Evolutionary conservation across 2,797 vertebrate species (phyloP).

Genomic region (Sebastiscus tertius): DNA sequence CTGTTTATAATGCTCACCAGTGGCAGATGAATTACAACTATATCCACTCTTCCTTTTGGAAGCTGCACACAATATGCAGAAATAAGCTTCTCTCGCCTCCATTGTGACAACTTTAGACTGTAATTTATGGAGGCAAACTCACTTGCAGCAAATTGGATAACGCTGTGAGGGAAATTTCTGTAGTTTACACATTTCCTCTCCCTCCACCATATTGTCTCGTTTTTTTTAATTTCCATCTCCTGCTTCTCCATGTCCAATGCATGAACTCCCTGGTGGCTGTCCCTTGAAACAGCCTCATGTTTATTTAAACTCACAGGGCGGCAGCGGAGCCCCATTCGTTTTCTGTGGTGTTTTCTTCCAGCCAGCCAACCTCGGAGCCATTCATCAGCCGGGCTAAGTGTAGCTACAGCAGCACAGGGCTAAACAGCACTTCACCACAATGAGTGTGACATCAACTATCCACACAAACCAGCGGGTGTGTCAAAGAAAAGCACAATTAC

Average conservation of each 20-base stretch:
- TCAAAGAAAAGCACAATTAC: constrained; percentile 82
- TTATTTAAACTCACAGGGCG: constrained; percentile 77
- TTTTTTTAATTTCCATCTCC: constrained; percentile 16
- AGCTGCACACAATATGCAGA: constrained; percentile 32
- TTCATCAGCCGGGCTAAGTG: constrained; percentile 70
- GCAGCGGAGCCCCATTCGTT: constrained; percentile 52
- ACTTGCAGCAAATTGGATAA: constrained; percentile 56
- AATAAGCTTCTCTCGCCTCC: constrained; percentile 36
- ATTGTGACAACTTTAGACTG: constrained; percentile 43
- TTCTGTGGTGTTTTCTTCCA: constrained; percentile 63
- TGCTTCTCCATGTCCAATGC: constrained; percentile 41
- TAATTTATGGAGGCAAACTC: constrained; percentile 48
- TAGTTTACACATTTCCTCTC: constrained; percentile 40
- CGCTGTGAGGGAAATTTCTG: constrained; percentile 17
- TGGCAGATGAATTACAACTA: constrained; percentile 27
- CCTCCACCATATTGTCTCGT: constrained; percentile 25
- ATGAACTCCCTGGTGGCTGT: constrained; percentile 52
- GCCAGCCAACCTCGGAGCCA: constrained; percentile 57
- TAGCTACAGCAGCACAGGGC: constrained; percentile 33
- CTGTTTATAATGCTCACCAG: constrained; percentile 35
- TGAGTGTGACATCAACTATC: constrained; percentile 69
- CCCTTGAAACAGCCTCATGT: constrained; percentile 70
- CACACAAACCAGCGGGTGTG: constrained; percentile 78
- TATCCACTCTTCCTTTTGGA: constrained; percentile 29
- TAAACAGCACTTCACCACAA: constrained; percentile 69